These are phyloP conservation scores for Apeira syringaria DNA, from an alignment of 2,888 invertebrate species.

Conservation along the genomic window DNA sequence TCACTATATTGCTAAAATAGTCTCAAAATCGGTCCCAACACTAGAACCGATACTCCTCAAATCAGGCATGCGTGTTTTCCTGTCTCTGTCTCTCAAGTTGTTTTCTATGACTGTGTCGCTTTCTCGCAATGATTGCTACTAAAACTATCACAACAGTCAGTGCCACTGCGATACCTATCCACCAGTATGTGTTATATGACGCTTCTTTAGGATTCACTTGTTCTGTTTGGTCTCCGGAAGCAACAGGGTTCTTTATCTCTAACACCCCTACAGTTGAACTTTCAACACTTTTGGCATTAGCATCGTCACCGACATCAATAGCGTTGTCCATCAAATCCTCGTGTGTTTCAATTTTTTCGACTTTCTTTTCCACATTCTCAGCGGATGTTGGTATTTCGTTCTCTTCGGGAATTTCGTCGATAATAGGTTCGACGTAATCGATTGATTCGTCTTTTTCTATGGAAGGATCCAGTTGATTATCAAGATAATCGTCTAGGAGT, in stretches of 20 bases:
- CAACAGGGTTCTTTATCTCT: slow-evolving; percentile 70
- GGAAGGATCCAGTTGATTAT: slow-evolving; percentile 68
- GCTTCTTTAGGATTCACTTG: slow-evolving; percentile 59
- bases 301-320: slow-evolving; percentile 60
- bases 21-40: slow-evolving; percentile 59
- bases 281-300: slow-evolving; percentile 55
- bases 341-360: slow-evolving; percentile 31
- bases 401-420: slow-evolving; percentile 45
- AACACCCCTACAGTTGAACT: slow-evolving; percentile 74
- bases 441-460: slow-evolving; percentile 44
- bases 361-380: slow-evolving; percentile 30
- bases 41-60: slow-evolving; percentile 82
- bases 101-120: slow-evolving; percentile 78
- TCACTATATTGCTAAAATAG: slow-evolving; percentile 47
- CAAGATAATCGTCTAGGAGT: slow-evolving; percentile 80
- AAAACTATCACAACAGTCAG: slow-evolving; percentile 64
- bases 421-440: slow-evolving; percentile 62
- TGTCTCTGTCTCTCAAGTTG: slow-evolving; percentile 73
- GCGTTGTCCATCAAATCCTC: slow-evolving; percentile 52
- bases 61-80: slow-evolving; percentile 74
- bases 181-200: slow-evolving; percentile 75
- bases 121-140: slow-evolving; percentile 73
- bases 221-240: slow-evolving; percentile 53
- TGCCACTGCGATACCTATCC: slow-evolving; percentile 77
- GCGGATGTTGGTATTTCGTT: slow-evolving; percentile 51